phyloP scores from a whole-genome alignment of 1,140 invertebrate genomes.

The Myzus persicae region DNA sequence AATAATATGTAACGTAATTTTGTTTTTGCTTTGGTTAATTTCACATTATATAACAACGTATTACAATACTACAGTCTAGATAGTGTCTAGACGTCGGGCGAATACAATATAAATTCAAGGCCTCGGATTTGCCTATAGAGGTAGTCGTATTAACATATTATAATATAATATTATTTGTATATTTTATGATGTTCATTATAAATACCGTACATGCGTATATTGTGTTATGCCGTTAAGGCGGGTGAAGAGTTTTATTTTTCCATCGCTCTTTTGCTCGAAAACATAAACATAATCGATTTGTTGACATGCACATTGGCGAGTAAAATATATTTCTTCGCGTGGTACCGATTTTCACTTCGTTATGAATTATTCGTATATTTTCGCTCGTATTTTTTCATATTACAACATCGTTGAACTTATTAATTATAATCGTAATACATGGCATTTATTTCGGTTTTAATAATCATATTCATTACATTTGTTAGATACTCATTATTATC shows the following conservation, averaged over 20 bases:
- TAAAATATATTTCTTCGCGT: too few species aligned
- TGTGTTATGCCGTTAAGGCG: not conserved
- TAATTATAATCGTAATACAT: too few species aligned
- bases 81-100: not conserved
- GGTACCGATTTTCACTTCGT: too few species aligned
- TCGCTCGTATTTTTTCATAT: too few species aligned
- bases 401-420: too few species aligned
- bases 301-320: not conserved
- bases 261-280: not conserved
- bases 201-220: not conserved
- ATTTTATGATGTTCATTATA: not conserved
- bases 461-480: too few species aligned
- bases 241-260: not conserved
- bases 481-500: too few species aligned
- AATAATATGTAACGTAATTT: not conserved
- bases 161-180: too few species aligned
- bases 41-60: not conserved
- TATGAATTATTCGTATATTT: too few species aligned
- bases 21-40: conserved; percentile 17
- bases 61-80: conserved; percentile 1
- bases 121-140: not conserved
- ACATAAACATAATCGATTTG: not conserved
- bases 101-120: not conserved
- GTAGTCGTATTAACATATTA: not conserved
- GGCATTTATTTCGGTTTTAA: too few species aligned